A percentile compares a stretch with the other conserved stretches of the same genome.
Conservation (phyloP, 92 coral and sea anemone genomes). For the Siderastrea siderea region DNA sequence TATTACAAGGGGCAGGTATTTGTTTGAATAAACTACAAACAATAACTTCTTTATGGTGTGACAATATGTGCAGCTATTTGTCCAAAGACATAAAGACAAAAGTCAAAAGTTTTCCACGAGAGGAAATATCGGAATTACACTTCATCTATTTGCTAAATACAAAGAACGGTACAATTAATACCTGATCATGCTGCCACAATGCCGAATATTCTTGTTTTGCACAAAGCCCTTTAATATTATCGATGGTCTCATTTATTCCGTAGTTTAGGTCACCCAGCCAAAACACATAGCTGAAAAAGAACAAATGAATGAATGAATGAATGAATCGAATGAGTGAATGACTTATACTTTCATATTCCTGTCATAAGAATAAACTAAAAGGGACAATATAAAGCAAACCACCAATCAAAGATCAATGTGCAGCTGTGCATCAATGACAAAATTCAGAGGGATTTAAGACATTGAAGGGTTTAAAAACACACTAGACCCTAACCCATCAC, state of each 20-base stretch:
- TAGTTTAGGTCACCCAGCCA: slow-evolving; percentile 97
- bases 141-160: neutral
- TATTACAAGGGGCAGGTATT: too few species aligned
- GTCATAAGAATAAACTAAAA: neutral
- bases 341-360: slow-evolving; percentile 84
- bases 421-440: neutral
- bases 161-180: neutral
- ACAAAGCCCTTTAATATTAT: slow-evolving; percentile 85
- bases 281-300: slow-evolving; percentile 74
- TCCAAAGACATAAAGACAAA: too few species aligned
- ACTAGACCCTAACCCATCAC: too few species aligned
- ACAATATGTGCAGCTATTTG: too few species aligned
- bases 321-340: too few species aligned
- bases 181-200: slow-evolving; percentile 96
- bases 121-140: too few species aligned
- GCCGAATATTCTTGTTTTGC: slow-evolving; percentile 79
- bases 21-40: too few species aligned
- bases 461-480: too few species aligned
- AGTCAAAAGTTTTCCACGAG: too few species aligned
- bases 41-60: too few species aligned
- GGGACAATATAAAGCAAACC: neutral
- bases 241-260: slow-evolving; percentile 94
- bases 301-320: neutral
- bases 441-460: neutral
- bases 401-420: neutral